phyloP scores from a whole-genome alignment of 2,888 invertebrate species.

The Apomyelois bistriatella region DNA sequence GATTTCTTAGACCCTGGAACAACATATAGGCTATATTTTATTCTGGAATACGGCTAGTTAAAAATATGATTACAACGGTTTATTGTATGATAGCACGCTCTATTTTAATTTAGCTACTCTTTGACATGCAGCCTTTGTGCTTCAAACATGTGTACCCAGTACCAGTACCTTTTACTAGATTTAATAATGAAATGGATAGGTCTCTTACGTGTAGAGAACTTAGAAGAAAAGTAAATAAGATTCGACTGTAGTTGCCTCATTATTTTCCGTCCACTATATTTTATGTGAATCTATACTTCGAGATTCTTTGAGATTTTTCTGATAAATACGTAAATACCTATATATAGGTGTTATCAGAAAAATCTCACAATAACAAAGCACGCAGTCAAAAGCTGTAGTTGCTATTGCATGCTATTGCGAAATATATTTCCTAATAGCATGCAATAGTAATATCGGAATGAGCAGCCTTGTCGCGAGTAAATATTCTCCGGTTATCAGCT shows the following conservation, averaged over 20 bases:
- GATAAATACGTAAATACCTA: too few relatives aligned
- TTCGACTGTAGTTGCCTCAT: too few relatives aligned
- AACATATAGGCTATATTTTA: too few relatives aligned
- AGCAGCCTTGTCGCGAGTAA: conserved; percentile 19
- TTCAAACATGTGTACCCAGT: neutral
- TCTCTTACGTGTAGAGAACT: neutral
- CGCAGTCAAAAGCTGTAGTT: neutral
- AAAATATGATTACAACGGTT: too few relatives aligned
- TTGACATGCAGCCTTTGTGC: neutral
- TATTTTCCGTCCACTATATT: too few relatives aligned
- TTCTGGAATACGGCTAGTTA: too few relatives aligned
- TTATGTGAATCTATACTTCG: too few relatives aligned
- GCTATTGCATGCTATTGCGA: neutral
- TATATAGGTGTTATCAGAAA: too few relatives aligned
- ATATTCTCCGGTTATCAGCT: conserved; percentile 29
- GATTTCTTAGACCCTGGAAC: too few relatives aligned
- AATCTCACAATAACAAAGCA: too few relatives aligned
- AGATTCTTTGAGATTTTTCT: too few relatives aligned
- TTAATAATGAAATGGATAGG: conserved; percentile 1
- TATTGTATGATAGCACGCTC: neutral
- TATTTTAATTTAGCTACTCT: neutral
- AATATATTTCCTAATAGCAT: neutral
- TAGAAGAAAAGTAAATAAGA: neutral
- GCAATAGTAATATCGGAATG: neutral
- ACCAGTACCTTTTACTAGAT: conserved; percentile 3